A percentile compares a stretch with the other conserved stretches of the same genome.
Evolutionary conservation across 1,140 invertebrate genomes (phyloP).

Genomic region (Zelostemma sp.): DNA sequence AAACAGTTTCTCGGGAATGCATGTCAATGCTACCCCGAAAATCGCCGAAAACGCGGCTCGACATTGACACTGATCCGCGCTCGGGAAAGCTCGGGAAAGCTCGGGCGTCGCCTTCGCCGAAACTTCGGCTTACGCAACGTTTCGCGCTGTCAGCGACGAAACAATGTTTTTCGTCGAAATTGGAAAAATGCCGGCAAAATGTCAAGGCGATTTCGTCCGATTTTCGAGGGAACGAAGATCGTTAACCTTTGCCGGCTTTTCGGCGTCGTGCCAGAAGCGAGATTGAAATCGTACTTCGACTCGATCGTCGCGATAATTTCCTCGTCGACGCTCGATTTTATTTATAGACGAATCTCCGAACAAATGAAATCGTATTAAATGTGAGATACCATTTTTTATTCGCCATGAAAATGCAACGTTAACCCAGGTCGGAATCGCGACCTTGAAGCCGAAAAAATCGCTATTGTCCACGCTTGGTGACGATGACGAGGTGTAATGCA

Average conservation of each 20-base stretch:
- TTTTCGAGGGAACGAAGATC: conserved; percentile 48
- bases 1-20: conserved; percentile 41
- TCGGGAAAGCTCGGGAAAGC: conserved; percentile 9
- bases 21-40: conserved; percentile 37
- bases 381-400: no score
- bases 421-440: no score
- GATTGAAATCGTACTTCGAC: conserved; percentile 51
- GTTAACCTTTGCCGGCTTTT: conserved; percentile 58
- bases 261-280: conserved; percentile 54
- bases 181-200: no score
- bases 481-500: conserved; percentile 36
- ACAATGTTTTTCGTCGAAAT: no score
- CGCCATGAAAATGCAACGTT: no score
- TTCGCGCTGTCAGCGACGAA: no score
- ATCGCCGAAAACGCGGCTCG: conserved; percentile 14
- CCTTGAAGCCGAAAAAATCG: no score
- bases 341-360: no score
- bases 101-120: conserved; percentile 3
- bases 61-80: conserved; percentile 27
- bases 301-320: background rate
- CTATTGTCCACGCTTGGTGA: no score
- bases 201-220: conserved; percentile 14
- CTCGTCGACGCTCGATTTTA: no score
- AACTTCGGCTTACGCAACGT: no score
- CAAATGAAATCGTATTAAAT: no score